Evolutionary conservation across 2,113 vertebrate species (phyloP).

Genomic region (Mesitornis unicolor): DNA sequence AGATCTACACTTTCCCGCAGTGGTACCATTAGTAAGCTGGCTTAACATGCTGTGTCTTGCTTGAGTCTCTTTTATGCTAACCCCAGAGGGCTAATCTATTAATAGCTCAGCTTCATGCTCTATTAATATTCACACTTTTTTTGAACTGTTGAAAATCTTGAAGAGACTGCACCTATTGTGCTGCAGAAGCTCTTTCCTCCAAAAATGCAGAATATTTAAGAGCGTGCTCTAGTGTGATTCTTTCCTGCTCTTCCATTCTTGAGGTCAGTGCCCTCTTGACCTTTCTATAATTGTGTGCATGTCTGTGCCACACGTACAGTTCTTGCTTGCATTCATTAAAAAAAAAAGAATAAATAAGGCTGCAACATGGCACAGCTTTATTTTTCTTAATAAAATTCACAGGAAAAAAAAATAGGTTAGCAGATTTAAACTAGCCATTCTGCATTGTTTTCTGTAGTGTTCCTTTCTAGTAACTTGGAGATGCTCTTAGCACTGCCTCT

Average conservation of each 20-base stretch:
- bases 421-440: background rate
- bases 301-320: background rate
- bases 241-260: background rate
- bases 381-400: background rate
- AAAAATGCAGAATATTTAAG: background rate
- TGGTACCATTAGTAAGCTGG: background rate
- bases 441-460: background rate
- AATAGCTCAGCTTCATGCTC: conserved; percentile 50
- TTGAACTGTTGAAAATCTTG: conserved; percentile 24
- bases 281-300: background rate
- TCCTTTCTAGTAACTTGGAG: background rate
- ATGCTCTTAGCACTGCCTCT: background rate
- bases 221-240: background rate
- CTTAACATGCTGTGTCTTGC: background rate
- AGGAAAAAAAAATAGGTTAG: background rate
- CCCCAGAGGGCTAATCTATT: conserved; percentile 42
- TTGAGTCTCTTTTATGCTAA: conserved; percentile 12
- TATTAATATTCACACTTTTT: conserved; percentile 53
- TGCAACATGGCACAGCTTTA: background rate
- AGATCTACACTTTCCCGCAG: background rate
- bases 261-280: background rate
- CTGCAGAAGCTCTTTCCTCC: background rate
- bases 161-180: conserved; percentile 8
- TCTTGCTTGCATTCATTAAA: background rate
- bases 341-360: background rate